phyloP scores from a whole-genome alignment of 2,113 vertebrate species.

The Tychaedon coryphoeus region DNA sequence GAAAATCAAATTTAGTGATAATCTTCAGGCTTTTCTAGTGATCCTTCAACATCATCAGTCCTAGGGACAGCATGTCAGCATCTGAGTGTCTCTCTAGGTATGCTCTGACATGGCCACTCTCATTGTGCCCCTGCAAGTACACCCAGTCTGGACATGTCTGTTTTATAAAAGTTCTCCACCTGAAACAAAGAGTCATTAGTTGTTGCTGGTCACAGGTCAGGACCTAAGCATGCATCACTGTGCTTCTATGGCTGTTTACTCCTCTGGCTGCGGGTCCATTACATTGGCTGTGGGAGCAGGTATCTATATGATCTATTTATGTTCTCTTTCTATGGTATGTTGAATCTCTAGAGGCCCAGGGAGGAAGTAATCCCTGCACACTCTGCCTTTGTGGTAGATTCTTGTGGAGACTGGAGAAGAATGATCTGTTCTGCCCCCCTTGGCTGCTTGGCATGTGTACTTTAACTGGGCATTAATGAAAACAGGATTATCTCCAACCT shows the following conservation, averaged over 20 bases:
- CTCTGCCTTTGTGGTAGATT: neutral
- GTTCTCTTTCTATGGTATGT: neutral
- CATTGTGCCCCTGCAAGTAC: neutral
- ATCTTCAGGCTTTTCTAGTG: neutral
- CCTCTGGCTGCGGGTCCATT: neutral
- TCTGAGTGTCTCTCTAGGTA: neutral
- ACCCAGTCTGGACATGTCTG: neutral
- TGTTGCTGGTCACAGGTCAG: neutral
- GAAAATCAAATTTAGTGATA: neutral
- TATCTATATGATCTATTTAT: neutral
- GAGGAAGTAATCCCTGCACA: neutral
- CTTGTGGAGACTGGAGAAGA: neutral
- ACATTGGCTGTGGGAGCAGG: neutral
- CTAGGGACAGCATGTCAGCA: neutral
- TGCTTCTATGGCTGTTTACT: neutral
- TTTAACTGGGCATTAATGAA: neutral
- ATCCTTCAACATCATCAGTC: neutral
- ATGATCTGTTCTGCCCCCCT: neutral
- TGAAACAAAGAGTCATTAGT: neutral
- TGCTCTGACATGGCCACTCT: neutral
- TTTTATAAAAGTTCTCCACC: neutral
- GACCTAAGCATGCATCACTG: neutral
- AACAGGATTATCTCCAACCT: neutral
- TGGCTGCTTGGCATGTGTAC: neutral
- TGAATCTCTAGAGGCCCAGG: neutral